A percentile compares a stretch with the other conserved stretches of the same genome.
phyloP scores from a whole-genome alignment of 1,140 invertebrate genomes.

The Neodiprion lecontei region DNA sequence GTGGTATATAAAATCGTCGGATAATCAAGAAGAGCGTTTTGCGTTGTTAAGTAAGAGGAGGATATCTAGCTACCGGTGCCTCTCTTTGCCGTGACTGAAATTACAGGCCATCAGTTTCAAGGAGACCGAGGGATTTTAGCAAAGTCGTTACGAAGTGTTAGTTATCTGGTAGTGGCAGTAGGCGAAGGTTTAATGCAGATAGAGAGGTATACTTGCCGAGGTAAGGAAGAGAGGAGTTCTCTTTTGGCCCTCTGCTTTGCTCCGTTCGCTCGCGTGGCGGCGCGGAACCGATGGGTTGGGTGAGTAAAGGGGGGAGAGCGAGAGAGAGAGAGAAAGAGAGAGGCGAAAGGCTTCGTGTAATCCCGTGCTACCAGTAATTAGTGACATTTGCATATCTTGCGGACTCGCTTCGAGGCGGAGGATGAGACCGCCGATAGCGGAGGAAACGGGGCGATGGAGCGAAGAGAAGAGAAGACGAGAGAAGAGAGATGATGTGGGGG shows the following conservation, averaged over 20 bases:
- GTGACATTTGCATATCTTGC: conserved; percentile 57
- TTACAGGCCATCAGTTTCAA: conserved; percentile 9
- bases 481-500: not conserved
- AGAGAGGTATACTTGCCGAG: not conserved
- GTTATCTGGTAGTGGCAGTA: conserved; percentile 37
- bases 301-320: not conserved
- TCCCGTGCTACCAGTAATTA: conserved; percentile 55
- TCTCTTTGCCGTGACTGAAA: not conserved
- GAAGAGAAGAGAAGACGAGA: not conserved
- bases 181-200: conserved; percentile 10
- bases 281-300: not conserved
- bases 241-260: not conserved
- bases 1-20: too few species aligned
- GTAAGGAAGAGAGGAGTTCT: conserved; percentile 16
- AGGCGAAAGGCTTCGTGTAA: conserved; percentile 37
- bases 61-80: not conserved
- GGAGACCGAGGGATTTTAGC: not conserved
- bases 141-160: conserved; percentile 37
- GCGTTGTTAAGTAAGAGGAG: not conserved
- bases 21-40: not conserved
- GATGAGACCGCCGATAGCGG: not conserved
- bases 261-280: not conserved
- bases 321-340: not conserved
- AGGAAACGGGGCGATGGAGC: not conserved
- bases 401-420: conserved; percentile 30